These are phyloP conservation scores for Anneissia japonica DNA, from an alignment of 35 echinoderm and acorn worm genomes.

Conservation along the genomic window DNA sequence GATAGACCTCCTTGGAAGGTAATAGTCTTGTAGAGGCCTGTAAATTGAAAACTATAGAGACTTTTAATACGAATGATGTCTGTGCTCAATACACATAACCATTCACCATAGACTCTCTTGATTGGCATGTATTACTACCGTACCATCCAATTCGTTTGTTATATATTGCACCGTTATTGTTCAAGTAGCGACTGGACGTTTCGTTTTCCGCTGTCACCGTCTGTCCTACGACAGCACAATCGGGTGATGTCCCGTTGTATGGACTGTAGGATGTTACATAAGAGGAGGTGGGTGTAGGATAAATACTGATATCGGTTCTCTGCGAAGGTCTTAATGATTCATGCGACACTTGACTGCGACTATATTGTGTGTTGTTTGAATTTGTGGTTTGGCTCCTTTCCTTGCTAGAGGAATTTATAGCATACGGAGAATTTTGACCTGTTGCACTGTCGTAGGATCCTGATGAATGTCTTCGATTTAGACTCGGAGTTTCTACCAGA, in stretches of 20 bases:
- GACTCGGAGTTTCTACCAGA: neutral
- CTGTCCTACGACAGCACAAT: neutral
- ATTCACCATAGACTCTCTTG: neutral
- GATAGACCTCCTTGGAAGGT: no score
- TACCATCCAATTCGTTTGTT: neutral
- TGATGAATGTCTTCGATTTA: neutral
- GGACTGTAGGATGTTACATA: neutral
- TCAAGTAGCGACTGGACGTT: neutral
- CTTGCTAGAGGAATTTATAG: neutral
- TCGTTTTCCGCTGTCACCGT: neutral
- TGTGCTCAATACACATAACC: neutral
- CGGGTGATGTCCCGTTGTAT: neutral
- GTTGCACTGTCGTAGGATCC: neutral
- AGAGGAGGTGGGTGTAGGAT: neutral
- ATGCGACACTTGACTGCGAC: neutral
- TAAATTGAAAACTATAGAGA: no score
- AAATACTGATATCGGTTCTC: neutral
- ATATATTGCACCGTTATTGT: slow-evolving; percentile 1
- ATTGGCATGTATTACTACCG: neutral
- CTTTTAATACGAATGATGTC: no score
- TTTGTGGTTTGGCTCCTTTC: neutral
- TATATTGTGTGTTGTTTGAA: neutral
- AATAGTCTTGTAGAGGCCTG: no score
- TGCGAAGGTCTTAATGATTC: neutral
- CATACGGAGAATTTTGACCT: neutral